Base-by-base conservation (phyloP, 2,797 vertebrate species). In the Choloepus didactylus region DNA sequence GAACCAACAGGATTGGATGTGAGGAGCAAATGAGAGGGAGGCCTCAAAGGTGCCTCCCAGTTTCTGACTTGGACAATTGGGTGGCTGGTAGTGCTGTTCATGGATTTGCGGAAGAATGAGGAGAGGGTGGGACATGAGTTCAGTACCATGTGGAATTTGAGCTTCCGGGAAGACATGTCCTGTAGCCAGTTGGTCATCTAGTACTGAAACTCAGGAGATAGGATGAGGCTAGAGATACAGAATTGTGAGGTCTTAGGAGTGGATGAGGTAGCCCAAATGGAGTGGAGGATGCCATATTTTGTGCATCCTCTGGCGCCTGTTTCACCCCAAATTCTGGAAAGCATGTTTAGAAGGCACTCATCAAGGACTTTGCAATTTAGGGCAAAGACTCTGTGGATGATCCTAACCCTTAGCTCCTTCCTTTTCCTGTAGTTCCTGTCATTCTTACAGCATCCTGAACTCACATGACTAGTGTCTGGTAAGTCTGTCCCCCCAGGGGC, bases 351-450 rank as follows among this genome's bases (percentile, higher is more conserved):
- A 89, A 91, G 9, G 14, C 66, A 80, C 29, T 92, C 44, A 80
- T 41, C 60, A 66, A 84, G 89, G 70, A 79, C n/a, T 72, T 35
- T 67, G 79, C 14, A 89, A 81, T 44, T 62, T 84, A 94, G 35
- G 59, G 76, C 75, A 95, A 96, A 96, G 66, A 84, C 23, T 35
- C 38, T 85, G 51, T 4, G 44, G 56, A 64, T 70, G 94, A 92
- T 93, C 23, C 75, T 83, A 93, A 84, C 12, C 91, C 64, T 84
- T 67, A 54, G 67, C 60, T 80, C 46, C 72, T 41, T 79, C 46
- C 12, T 67, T 76, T 73, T 44, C 23, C 31, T 54, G 31, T 25
- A 56, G 49, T 91, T 89, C 19, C 56, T 62, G 35, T 87, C 56
- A 92, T 92, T 79, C 81, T 41, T 88, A 64, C 38, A 62, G 44